Conservation (phyloP, 1,140 invertebrate genomes). For the Vanessa atalanta region DNA sequence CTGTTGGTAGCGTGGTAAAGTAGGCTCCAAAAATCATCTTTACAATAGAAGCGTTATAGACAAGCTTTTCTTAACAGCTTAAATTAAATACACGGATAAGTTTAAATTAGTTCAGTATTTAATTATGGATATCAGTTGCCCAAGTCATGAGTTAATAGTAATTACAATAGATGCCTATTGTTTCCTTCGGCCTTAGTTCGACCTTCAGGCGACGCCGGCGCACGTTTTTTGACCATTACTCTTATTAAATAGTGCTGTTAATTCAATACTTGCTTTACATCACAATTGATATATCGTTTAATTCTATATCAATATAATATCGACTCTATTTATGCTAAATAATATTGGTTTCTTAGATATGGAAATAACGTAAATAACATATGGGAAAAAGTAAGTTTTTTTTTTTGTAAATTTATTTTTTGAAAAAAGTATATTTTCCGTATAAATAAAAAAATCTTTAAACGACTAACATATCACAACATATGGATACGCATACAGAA, state of each 20-base stretch:
- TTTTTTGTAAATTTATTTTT: too few species aligned
- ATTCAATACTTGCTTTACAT: conserved; percentile 14
- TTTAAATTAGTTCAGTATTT: conserved; percentile 21
- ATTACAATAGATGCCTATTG: conserved; percentile 79
- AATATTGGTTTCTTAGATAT: too few species aligned
- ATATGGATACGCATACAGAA: too few species aligned
- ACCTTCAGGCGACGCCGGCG: conserved; percentile 63
- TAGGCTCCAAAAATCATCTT: not conserved
- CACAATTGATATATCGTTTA: not conserved
- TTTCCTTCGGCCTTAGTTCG: conserved; percentile 66
- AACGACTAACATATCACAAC: too few species aligned
- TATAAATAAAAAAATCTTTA: too few species aligned
- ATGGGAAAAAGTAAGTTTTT: too few species aligned
- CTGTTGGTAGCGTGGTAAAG: too few species aligned
- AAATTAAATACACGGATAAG: conserved; percentile 7
- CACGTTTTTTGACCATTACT: conserved; percentile 75
- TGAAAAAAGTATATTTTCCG: too few species aligned
- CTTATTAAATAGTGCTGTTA: conserved; percentile 27
- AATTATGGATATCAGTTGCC: conserved; percentile 56
- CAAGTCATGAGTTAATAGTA: conserved; percentile 72
- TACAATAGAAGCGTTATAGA: not conserved
- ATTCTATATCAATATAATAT: too few species aligned
- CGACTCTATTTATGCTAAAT: not conserved
- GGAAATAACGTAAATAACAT: too few species aligned
- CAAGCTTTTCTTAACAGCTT: not conserved